A percentile compares a stretch with the other conserved stretches of the same genome.
Conservation (phyloP, 2,797 vertebrate species). For the Melanotaenia boesemani region DNA sequence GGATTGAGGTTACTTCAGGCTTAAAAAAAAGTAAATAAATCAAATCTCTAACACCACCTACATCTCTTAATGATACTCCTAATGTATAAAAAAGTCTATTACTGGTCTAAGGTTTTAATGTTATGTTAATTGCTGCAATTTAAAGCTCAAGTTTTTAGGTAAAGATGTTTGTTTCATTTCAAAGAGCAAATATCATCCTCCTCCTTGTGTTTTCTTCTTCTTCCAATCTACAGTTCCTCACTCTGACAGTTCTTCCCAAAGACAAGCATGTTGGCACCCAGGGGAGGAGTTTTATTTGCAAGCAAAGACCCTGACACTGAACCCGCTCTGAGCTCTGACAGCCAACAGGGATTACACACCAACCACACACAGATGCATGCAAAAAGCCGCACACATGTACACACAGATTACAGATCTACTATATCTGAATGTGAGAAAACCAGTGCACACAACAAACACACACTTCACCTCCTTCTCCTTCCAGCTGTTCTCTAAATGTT, state of each 20-base stretch:
- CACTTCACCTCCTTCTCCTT: constrained; percentile 50
- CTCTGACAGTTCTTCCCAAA: constrained; percentile 51
- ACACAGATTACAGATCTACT: constrained; percentile 40
- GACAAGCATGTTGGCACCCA: constrained; percentile 40
- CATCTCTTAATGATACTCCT: no score
- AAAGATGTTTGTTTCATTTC: not conserved
- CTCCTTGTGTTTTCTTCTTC: constrained; percentile 4
- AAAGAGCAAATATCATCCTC: not conserved
- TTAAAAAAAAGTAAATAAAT: no score
- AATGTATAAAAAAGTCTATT: no score
- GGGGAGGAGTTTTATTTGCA: constrained; percentile 59
- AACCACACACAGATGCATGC: constrained; percentile 46
- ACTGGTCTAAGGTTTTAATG: no score
- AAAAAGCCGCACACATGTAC: constrained; percentile 10
- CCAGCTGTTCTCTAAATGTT: constrained; percentile 81
- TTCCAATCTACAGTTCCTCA: constrained; percentile 16
- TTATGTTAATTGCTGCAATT: no score
- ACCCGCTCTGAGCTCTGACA: constrained; percentile 61
- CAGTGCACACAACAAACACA: constrained; percentile 35
- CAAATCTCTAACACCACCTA: no score
- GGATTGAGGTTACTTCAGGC: no score
- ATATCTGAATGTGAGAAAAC: constrained; percentile 45
- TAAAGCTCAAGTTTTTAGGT: not conserved
- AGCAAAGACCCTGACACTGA: constrained; percentile 66
- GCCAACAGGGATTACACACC: constrained; percentile 53